phyloP scores from a whole-genome alignment of 2,797 vertebrate genomes.

The Chaenodraco wilsoni region DNA sequence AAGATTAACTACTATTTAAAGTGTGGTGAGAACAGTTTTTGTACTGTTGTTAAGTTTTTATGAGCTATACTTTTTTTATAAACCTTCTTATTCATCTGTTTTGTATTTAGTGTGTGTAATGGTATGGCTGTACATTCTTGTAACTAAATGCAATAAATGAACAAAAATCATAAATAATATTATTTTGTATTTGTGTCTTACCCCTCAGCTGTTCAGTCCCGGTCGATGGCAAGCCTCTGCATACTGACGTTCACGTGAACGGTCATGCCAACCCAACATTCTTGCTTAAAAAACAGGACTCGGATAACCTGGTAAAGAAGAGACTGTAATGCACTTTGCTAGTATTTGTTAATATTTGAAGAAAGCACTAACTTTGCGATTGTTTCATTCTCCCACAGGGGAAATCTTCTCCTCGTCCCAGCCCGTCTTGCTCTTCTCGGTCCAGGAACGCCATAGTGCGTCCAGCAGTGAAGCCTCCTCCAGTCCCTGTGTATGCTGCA shows the following conservation, averaged over 20 bases:
- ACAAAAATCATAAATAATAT: neutral
- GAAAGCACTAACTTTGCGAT: neutral
- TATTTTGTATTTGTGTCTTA: conserved; percentile 25
- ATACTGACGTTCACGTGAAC: conserved; percentile 30
- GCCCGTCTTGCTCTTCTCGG: conserved; percentile 59
- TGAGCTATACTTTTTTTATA: too few relatives aligned
- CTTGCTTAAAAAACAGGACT: conserved; percentile 72
- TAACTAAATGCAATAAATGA: neutral
- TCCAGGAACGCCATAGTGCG: conserved; percentile 60
- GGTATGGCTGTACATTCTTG: too few relatives aligned
- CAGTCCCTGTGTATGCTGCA: conserved; percentile 60
- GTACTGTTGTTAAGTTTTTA: too few relatives aligned
- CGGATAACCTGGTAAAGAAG: conserved; percentile 65
- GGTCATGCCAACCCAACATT: conserved; percentile 83
- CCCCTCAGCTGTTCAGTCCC: conserved; percentile 58
- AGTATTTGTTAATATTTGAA: neutral
- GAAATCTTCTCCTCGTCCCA: conserved; percentile 50
- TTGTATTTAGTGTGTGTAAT: too few relatives aligned
- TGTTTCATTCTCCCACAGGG: conserved; percentile 25
- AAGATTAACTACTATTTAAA: too few relatives aligned
- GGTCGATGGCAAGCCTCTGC: conserved; percentile 43
- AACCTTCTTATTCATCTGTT: too few relatives aligned
- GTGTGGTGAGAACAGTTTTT: too few relatives aligned
- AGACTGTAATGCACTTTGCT: neutral
- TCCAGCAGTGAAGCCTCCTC: conserved; percentile 78